These are phyloP conservation scores for Montipora capitata DNA, from an alignment of 92 coral and sea anemone genomes.

Conservation along the genomic window DNA sequence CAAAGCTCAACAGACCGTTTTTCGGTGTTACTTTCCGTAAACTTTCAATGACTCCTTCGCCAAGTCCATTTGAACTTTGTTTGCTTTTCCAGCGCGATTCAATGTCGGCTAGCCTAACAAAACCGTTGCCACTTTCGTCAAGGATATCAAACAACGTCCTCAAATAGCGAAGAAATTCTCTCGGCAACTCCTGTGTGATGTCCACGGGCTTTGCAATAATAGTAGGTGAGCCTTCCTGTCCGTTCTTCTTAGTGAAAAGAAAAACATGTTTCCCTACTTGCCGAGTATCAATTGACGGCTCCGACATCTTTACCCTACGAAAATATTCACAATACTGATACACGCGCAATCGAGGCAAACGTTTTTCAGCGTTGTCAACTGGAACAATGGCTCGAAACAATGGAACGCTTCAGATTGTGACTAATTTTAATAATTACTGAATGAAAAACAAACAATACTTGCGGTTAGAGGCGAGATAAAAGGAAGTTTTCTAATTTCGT, in stretches of 20 bases:
- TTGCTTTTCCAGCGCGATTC: conserved; percentile 87
- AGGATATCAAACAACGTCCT: conserved; percentile 91
- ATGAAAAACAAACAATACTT: conserved; percentile 35
- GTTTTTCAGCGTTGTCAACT: conserved; percentile 32
- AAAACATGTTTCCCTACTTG: conserved; percentile 85
- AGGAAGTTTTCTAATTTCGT: conserved; percentile 32
- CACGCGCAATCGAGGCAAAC: conserved; percentile 61
- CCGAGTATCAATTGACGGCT: conserved; percentile 56
- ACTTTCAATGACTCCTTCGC: conserved; percentile 83
- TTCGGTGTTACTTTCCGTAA: conserved; percentile 84
- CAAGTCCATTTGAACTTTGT: conserved; percentile 73
- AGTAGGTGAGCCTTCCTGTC: conserved; percentile 43
- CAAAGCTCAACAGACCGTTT: conserved; percentile 91
- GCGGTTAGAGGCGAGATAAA: conserved; percentile 31
- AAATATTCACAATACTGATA: conserved; percentile 45
- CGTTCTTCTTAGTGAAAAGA: conserved; percentile 73
- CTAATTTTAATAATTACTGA: conserved; percentile 47
- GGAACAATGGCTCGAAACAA: conserved; percentile 7
- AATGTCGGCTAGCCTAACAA: conserved; percentile 87
- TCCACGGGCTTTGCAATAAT: conserved; percentile 65
- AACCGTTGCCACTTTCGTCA: conserved; percentile 86
- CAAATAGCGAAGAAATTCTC: conserved; percentile 91
- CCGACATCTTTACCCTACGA: conserved; percentile 49
- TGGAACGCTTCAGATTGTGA: conserved; percentile 37
- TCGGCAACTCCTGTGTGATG: conserved; percentile 82